Evolutionary conservation across 2,797 vertebrate genomes (phyloP).

Genomic region (Erethizon dorsatum): DNA sequence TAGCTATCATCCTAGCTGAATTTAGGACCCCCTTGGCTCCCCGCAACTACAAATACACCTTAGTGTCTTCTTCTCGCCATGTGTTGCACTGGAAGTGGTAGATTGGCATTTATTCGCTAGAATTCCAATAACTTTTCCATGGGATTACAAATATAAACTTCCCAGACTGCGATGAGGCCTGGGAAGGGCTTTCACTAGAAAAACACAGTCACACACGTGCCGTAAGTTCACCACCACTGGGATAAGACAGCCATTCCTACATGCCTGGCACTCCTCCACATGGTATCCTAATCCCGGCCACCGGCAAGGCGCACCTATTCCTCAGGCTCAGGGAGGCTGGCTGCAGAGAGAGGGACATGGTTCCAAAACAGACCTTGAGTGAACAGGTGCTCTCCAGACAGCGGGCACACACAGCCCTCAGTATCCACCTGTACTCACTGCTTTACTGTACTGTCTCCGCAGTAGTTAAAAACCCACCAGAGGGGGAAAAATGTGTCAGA

Average conservation of each 20-base stretch:
- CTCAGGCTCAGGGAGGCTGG: not conserved
- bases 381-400: not conserved
- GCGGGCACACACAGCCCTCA: not conserved
- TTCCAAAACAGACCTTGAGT: not conserved
- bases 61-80: no score
- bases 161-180: no score
- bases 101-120: no score
- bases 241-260: not conserved
- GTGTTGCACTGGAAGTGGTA: no score
- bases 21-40: no score
- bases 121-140: no score
- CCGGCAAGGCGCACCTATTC: not conserved
- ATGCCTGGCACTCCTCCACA: not conserved
- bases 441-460: not conserved
- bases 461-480: not conserved
- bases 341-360: not conserved
- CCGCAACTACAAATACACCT: no score
- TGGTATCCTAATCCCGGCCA: not conserved
- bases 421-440: not conserved
- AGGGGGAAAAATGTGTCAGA: not conserved
- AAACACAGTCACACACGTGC: not conserved
- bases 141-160: no score
- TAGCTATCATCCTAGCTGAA: no score
- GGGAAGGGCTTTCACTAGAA: no score
- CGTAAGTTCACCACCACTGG: not conserved